A percentile compares a stretch with the other conserved stretches of the same genome.
Evolutionary conservation across 2,888 invertebrate species (phyloP).

Genomic region (Phengaris arion): DNA sequence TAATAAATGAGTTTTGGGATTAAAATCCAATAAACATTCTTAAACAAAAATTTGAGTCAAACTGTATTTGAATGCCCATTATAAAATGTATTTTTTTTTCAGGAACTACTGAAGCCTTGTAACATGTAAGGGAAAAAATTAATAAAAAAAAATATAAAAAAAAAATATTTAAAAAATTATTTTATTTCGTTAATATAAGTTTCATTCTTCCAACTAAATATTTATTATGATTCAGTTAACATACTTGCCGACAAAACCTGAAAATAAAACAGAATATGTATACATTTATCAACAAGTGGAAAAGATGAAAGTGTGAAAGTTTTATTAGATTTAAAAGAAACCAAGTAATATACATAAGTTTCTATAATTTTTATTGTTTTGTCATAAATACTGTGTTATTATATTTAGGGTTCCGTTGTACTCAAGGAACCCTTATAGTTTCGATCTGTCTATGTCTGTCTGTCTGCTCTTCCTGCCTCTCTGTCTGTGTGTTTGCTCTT

Average conservation of each 20-base stretch:
- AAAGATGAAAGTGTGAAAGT: neutral
- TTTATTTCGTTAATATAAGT: constrained; percentile 32
- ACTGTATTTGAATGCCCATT: neutral
- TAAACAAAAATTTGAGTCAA: neutral
- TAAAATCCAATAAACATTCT: neutral
- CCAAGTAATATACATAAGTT: too few relatives aligned
- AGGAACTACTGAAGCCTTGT: constrained; percentile 67
- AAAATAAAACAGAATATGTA: too few relatives aligned
- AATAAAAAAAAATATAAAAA: constrained; percentile 50
- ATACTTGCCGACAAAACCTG: neutral
- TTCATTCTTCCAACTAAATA: neutral
- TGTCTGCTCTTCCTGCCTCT: too few relatives aligned
- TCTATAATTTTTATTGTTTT: too few relatives aligned
- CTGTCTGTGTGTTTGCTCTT: too few relatives aligned
- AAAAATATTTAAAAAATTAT: constrained; percentile 44
- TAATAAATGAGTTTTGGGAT: too few relatives aligned
- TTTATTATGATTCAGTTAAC: neutral
- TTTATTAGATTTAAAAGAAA: neutral
- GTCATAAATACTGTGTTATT: too few relatives aligned
- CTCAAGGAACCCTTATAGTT: too few relatives aligned
- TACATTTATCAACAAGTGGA: too few relatives aligned
- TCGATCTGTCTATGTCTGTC: too few relatives aligned
- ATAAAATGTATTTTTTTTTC: constrained; percentile 49
- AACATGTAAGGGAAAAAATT: constrained; percentile 45
- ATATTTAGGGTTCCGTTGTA: too few relatives aligned